A percentile compares a stretch with the other conserved stretches of the same genome.
Conservation (phyloP, 2,797 vertebrate species). For the Alectoris magna region DNA sequence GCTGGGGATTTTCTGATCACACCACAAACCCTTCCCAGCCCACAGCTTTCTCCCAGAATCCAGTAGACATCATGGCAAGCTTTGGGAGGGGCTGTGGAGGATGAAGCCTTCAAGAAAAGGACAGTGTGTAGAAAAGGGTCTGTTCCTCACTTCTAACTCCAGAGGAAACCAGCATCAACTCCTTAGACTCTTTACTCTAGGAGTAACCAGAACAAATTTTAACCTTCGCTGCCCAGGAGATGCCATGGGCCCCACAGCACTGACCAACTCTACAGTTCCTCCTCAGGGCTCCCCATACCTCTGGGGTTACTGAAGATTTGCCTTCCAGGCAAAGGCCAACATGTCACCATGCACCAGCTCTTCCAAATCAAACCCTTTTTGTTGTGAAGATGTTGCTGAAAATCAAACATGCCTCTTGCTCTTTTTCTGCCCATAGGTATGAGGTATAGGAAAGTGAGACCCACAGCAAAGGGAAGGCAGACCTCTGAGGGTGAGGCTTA, state of each 20-base stretch:
- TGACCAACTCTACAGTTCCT: background rate
- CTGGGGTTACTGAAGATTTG: background rate
- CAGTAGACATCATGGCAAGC: rapidly evolving
- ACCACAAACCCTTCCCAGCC: rapidly evolving
- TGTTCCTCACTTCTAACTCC: rapidly evolving
- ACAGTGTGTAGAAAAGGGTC: background rate
- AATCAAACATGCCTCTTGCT: background rate
- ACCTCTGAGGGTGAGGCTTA: background rate
- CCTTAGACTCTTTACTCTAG: background rate
- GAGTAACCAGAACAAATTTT: background rate
- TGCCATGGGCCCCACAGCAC: background rate
- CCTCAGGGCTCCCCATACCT: background rate
- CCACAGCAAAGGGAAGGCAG: background rate
- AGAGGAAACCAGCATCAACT: background rate
- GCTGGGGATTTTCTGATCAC: background rate
- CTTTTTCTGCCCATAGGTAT: background rate
- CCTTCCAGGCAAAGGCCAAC: background rate
- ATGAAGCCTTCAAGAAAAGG: background rate
- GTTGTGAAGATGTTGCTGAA: background rate
- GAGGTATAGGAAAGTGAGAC: background rate
- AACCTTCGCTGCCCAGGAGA: background rate
- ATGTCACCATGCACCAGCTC: background rate
- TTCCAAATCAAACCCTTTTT: rapidly evolving
- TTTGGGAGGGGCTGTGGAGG: rapidly evolving
- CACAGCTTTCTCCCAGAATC: background rate